Evolutionary conservation across 35 echinoderm and acorn worm species (phyloP).

Genomic region (Hemicentrotus pulcherrimus): DNA sequence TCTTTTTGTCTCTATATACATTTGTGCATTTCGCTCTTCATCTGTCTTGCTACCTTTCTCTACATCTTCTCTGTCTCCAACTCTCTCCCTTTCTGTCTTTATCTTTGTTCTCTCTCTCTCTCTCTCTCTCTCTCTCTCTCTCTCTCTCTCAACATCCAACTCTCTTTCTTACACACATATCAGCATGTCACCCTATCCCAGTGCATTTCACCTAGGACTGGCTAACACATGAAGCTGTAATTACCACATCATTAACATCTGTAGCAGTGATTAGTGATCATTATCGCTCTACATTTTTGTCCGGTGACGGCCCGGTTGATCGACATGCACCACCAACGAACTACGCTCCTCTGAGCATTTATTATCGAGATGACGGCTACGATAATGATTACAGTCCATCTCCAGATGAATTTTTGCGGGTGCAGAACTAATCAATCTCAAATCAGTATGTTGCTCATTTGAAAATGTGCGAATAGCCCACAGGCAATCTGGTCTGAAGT

Average conservation of each 20-base stretch:
- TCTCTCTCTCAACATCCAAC: neutral
- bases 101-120: neutral
- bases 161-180: neutral
- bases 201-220: neutral
- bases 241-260: neutral
- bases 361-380: neutral
- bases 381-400: neutral
- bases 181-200: neutral
- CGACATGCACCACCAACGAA: neutral
- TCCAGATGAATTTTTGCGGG: neutral
- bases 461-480: neutral
- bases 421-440: neutral
- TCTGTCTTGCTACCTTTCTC: no score
- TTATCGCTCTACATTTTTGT: neutral
- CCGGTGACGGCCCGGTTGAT: neutral
- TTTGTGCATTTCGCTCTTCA: no score
- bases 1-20: no score
- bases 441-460: neutral
- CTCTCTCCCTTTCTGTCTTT: neutral
- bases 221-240: slow-evolving; percentile 11
- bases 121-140: neutral
- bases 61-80: no score
- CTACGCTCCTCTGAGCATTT: neutral
- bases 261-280: neutral
- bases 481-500: neutral